Conservation (phyloP, 2,113 vertebrate species). For the Pavo muticus region DNA sequence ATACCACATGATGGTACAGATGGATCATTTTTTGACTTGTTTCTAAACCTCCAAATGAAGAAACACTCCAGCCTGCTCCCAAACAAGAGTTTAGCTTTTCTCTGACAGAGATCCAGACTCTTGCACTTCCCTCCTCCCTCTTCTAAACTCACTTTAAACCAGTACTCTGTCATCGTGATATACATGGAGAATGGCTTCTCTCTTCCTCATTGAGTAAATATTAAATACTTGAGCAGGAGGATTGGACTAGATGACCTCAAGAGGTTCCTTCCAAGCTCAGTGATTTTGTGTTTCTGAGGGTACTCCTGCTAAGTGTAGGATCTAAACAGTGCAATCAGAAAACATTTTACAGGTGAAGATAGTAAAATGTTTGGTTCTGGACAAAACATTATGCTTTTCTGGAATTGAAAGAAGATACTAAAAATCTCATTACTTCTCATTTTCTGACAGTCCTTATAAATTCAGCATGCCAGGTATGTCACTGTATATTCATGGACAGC, state of each 20-base stretch:
- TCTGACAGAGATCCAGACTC: not conserved
- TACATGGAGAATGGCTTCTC: not conserved
- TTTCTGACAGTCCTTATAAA: not conserved
- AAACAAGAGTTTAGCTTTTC: not conserved
- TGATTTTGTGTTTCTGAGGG: not conserved
- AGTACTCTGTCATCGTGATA: not conserved
- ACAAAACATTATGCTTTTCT: not conserved
- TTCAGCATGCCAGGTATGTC: not conserved
- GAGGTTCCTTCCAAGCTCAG: not conserved
- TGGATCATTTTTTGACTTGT: not conserved
- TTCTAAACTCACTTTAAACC: not conserved
- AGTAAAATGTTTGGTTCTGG: not conserved
- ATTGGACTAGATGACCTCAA: not conserved
- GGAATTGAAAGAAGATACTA: not conserved
- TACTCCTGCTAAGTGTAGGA: not conserved
- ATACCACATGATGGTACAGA: not conserved
- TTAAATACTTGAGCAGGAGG: not conserved
- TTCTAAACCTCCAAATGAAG: not conserved
- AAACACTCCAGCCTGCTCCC: not conserved
- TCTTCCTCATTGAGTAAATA: not conserved
- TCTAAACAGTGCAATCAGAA: not conserved
- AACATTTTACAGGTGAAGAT: not conserved
- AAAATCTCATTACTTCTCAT: not conserved
- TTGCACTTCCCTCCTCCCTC: fast-evolving
- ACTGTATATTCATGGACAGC: not conserved